Conservation (phyloP, 2,797 vertebrate genomes). For the Dipus sagitta region DNA sequence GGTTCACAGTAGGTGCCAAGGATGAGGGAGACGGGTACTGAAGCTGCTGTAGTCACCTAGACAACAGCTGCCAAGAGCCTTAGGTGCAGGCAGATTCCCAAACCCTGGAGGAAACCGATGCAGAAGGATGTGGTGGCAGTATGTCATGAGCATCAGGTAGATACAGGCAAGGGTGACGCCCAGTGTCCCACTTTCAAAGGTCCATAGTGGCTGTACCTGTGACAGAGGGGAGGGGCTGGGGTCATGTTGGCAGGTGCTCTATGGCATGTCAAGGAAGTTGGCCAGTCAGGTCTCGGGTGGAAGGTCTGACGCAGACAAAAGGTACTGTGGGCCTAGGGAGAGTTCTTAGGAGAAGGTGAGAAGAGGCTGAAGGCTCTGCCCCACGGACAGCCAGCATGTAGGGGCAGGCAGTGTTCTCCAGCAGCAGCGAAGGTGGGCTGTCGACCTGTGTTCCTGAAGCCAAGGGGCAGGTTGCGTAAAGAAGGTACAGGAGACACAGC, state of each 20-base stretch:
- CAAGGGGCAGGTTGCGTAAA: background rate
- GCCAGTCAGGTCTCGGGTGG: background rate
- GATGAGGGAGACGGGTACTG: fast-evolving
- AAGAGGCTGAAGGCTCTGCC: background rate
- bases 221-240: background rate
- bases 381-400: background rate
- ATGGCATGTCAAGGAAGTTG: background rate
- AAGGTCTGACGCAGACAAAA: background rate
- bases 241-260: background rate
- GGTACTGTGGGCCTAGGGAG: background rate
- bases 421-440: background rate
- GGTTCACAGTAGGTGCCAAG: background rate
- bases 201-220: background rate
- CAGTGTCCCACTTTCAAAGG: background rate
- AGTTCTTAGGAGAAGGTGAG: background rate
- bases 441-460: background rate
- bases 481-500: background rate
- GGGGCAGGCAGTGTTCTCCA: background rate
- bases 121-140: fast-evolving
- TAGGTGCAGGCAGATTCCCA: background rate
- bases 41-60: background rate
- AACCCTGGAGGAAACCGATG: background rate
- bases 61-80: background rate
- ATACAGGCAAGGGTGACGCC: fast-evolving
- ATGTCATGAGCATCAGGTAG: background rate